Base-by-base conservation (phyloP, 2,888 invertebrate species). In the Athalia cordata region DNA sequence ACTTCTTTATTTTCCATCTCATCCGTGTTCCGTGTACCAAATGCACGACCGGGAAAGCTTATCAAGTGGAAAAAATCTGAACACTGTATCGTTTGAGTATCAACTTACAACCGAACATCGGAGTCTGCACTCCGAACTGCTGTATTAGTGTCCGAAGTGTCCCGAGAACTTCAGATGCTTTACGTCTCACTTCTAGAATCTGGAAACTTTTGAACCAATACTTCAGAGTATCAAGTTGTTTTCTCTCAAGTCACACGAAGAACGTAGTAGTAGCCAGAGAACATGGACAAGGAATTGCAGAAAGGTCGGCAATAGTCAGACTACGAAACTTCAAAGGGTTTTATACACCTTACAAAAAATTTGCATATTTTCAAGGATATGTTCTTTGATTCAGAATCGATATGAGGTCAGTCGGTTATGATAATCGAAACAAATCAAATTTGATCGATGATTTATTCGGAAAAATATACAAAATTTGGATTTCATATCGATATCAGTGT, bases 231-330 rank as follows among this genome's bases (percentile, higher is more conserved):
- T 67, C 67, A 50, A 50, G 67, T 68, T 68, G 68, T 68, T 68
- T 68, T 68, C 55, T 68, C 55, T 68, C 43, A 29, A 68, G 68
- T 68, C 50, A 55, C n/a, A 55, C 29, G 55, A 43, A 43, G 43
- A 29, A 47, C 11, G 50, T 68, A 2, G 55, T 9, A 13, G 68
- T 52, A 9, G 29, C 68, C 11, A 55, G 52, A 68, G 55, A 47
- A 68, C 11, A 50, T 8, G 67, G 45, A 15, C 68, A 68, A 68
- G 49, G 66, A 15, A 7, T 29, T 29, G 29, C n/a, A 52, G 68
- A 68, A 43, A 68, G 15, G 11, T 68, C 7, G 9, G 49, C 13
- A 50, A 29, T 29, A 3, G 68, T 29, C 15, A 29, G 55, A 55
- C 8, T 55, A 68, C 3, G 4, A 55, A 68, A 43, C 52, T 52